Conservation (phyloP, 1,140 invertebrate species). For the Geopemphigus sp. region DNA sequence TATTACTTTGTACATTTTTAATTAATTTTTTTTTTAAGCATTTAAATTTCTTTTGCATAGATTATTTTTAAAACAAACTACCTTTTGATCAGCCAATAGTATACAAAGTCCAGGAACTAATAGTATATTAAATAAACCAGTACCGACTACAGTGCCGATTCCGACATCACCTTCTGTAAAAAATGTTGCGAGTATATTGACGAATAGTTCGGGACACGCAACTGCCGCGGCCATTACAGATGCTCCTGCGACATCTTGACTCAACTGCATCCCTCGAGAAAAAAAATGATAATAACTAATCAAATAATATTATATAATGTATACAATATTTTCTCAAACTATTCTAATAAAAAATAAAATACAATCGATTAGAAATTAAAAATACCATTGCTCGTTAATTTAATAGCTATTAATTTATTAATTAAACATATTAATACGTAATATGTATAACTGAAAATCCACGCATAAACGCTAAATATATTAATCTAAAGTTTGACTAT, state of each 20-base stretch:
- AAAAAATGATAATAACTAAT: too few relatives aligned
- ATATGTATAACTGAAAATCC: too few relatives aligned
- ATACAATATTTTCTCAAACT: background rate
- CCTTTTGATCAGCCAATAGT: slow-evolving; percentile 55
- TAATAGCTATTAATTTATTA: too few relatives aligned
- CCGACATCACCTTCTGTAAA: slow-evolving; percentile 64
- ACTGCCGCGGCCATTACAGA: slow-evolving; percentile 67
- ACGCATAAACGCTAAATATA: too few relatives aligned
- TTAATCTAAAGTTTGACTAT: too few relatives aligned
- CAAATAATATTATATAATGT: background rate
- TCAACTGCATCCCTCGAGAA: slow-evolving; percentile 51
- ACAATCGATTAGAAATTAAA: too few relatives aligned
- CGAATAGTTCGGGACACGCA: slow-evolving; percentile 64
- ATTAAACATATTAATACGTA: too few relatives aligned
- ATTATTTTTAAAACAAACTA: slow-evolving; percentile 4
- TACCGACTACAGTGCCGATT: slow-evolving; percentile 67
- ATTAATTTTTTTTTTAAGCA: background rate
- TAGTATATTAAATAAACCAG: slow-evolving; percentile 69
- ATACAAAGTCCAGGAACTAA: slow-evolving; percentile 68
- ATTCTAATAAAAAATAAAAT: too few relatives aligned
- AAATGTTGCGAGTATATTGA: slow-evolving; percentile 62
- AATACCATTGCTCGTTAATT: too few relatives aligned
- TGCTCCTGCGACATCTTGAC: slow-evolving; percentile 57
- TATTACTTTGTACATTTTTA: background rate
- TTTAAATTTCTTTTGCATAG: background rate